These are phyloP conservation scores for Anthrax anthrax DNA, from an alignment of 2,888 invertebrate genomes.

Conservation along the genomic window DNA sequence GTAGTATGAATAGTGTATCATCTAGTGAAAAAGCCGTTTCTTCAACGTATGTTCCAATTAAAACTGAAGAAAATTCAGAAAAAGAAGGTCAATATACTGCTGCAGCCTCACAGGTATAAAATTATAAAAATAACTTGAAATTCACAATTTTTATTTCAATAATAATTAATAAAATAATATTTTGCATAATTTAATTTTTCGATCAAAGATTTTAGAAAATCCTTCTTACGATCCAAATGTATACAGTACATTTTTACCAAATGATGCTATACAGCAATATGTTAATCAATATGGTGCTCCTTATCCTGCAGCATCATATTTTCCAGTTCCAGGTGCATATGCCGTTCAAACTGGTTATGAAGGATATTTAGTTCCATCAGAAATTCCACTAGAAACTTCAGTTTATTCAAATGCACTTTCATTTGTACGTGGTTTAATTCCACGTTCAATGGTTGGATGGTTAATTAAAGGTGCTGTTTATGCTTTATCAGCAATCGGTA, in stretches of 20 bases:
- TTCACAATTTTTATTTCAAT: background rate
- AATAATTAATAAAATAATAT: background rate
- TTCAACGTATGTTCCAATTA: too few relatives aligned
- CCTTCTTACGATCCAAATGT: constrained; percentile 22
- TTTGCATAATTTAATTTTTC: too few relatives aligned
- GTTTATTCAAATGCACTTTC: constrained; percentile 11
- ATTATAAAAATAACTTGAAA: background rate
- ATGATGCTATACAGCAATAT: constrained; percentile 30
- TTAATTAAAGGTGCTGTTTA: constrained; percentile 35
- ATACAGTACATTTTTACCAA: constrained; percentile 23
- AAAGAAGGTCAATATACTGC: constrained; percentile 9
- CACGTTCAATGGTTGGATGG: constrained; percentile 24
- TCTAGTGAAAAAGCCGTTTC: background rate
- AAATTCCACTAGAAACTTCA: constrained; percentile 13
- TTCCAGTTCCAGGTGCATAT: constrained; percentile 19
- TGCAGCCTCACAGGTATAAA: constrained; percentile 7
- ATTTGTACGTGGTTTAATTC: constrained; percentile 20
- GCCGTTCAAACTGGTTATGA: constrained; percentile 34
- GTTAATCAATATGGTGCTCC: constrained; percentile 24
- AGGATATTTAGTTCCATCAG: constrained; percentile 34
- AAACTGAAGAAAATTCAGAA: too few relatives aligned
- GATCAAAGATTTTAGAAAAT: constrained; percentile 15
- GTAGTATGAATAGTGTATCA: background rate
- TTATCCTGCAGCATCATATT: constrained; percentile 14
- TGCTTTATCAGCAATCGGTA: constrained; percentile 31